These are phyloP conservation scores for Lasius platythorax DNA, from an alignment of 2,888 invertebrate genomes.

Conservation along the genomic window DNA sequence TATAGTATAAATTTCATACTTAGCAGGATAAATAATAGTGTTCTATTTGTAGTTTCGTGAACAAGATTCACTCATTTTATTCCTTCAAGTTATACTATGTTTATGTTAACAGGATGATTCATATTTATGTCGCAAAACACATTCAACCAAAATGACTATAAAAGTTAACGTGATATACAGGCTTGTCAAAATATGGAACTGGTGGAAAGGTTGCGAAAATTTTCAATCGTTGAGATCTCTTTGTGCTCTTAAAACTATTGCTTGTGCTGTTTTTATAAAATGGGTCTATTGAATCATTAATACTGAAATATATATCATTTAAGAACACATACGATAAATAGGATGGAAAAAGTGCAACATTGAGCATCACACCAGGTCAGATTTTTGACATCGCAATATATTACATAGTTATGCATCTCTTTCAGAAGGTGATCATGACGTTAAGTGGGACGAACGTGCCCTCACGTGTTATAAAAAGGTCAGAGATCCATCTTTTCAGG, in stretches of 20 bases:
- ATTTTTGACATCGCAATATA: slow-evolving; percentile 42
- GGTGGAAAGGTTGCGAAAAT: background rate
- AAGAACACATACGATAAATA: background rate
- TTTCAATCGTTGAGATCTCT: too few relatives aligned
- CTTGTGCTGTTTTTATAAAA: background rate
- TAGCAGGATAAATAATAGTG: background rate
- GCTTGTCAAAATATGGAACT: background rate
- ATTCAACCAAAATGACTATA: background rate
- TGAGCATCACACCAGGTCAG: background rate
- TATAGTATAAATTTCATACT: background rate
- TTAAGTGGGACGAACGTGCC: slow-evolving; percentile 61
- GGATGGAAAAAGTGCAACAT: background rate
- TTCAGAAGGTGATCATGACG: slow-evolving; percentile 21
- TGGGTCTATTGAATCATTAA: background rate
- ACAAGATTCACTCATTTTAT: background rate
- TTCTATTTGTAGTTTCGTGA: background rate
- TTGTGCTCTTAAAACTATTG: background rate
- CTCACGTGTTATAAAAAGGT: slow-evolving; percentile 78
- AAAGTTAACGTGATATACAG: background rate
- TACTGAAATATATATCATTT: background rate
- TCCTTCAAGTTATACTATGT: background rate
- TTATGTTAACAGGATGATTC: background rate
- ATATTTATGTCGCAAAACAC: background rate
- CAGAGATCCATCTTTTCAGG: slow-evolving; percentile 83
- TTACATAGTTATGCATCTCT: slow-evolving; percentile 40